Base-by-base conservation (phyloP, 2,888 invertebrate species). In the Drosophila lacicola region DNA sequence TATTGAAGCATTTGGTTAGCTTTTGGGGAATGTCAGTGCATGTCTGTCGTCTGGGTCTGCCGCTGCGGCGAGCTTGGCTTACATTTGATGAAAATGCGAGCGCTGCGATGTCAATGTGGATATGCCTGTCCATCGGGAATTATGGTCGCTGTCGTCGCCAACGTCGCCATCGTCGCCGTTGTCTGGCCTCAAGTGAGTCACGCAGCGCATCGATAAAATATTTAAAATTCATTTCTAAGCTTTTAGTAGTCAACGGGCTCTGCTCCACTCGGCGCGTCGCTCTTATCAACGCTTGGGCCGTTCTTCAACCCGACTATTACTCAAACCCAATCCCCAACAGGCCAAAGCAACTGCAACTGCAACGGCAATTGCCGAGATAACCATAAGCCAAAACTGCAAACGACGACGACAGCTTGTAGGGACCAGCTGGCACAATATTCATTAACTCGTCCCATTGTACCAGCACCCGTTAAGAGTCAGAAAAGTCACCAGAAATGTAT, bases 181-280 rank as follows among this genome's bases (percentile, higher is more conserved):
- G 41, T 42, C 42, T 14, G 56, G 44, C 47, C 55, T 70, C 70
- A 80, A 75, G 74, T 84, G 82, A 88, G 84, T 85, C 84, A 85
- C 84, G 84, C 70, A 74, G 70, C 81, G 71, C 84, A 67, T 74
- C 85, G 87, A 85, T 85, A 85, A 85, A 85, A 89, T 88, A 85
- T 85, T 85, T 85, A 85, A 88, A 88, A 85, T 87, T 85, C 84
- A 85, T 88, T 85, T 85, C 84, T 73, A 79, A 81, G 83, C 86
- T 87, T 84, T 82, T 81, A 76, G 79, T 58, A 78, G 68, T 83
- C 74, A 78, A 66, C 62, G 60, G 46, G 74, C 50, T 37, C 14
- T 37, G 21, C 6, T 37, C 46, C 70, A 62, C 61, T 60, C 60
- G 46, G 13, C 11, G 14, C 19, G 13, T 21, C 65, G 21, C 70